These are phyloP conservation scores for Cynopterus sphinx DNA, from an alignment of 2,797 vertebrate species.

Conservation along the genomic window DNA sequence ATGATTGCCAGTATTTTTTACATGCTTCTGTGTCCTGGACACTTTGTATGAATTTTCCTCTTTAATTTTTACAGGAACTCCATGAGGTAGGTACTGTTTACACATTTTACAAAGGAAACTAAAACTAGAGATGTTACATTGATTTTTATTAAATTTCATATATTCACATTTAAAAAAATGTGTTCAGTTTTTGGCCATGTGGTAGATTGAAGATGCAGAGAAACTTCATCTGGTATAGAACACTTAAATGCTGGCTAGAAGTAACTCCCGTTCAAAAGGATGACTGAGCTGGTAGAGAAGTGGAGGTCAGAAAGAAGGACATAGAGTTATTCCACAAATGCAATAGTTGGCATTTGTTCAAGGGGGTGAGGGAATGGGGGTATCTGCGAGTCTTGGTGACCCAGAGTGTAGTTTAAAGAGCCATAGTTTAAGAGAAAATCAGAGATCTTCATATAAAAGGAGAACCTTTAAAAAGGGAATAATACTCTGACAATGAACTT, in stretches of 20 bases:
- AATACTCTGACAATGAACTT: not conserved
- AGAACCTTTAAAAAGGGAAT: not conserved
- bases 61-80: constrained; percentile 29
- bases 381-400: not conserved
- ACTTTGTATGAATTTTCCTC: constrained; percentile 46
- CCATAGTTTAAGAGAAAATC: constrained; percentile 5
- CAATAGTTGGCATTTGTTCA: not conserved
- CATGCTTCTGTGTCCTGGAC: constrained; percentile 20
- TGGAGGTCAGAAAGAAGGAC: not conserved
- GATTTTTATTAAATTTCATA: constrained; percentile 59
- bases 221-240: not conserved
- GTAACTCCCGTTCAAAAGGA: constrained; percentile 1
- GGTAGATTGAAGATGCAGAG: not conserved
- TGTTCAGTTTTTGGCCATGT: not conserved
- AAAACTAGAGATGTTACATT: constrained; percentile 34
- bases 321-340: not conserved
- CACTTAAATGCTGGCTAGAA: constrained; percentile 2
- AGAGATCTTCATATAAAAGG: not conserved
- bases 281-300: not conserved
- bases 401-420: not conserved
- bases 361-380: too few relatives aligned
- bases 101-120: constrained; percentile 41
- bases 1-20: not conserved
- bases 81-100: not conserved
- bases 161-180: constrained; percentile 40